These are phyloP conservation scores for Zosterops pallidus DNA, from an alignment of 2,113 vertebrate species.

Conservation along the genomic window DNA sequence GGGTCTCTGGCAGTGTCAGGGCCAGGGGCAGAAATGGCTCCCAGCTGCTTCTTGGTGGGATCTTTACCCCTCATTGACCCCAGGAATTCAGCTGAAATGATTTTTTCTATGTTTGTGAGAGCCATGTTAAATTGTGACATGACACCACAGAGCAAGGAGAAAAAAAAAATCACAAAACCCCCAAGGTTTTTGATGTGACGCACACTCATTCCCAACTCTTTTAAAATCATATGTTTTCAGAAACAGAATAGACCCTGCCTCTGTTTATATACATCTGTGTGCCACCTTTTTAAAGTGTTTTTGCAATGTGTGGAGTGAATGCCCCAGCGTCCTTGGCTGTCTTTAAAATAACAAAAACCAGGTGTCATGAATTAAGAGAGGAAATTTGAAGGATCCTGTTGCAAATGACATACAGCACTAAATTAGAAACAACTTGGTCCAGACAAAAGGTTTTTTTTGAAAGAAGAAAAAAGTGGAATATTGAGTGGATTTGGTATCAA, in stretches of 20 bases:
- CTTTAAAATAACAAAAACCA: constrained; percentile 70
- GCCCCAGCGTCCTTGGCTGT: constrained; percentile 31
- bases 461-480: background rate
- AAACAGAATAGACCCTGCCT: background rate
- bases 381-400: constrained; percentile 65
- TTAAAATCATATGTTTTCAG: background rate
- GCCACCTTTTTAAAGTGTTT: constrained; percentile 59
- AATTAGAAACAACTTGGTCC: constrained; percentile 73
- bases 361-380: constrained; percentile 67
- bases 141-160: background rate
- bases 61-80: background rate
- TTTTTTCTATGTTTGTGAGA: background rate
- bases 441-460: constrained; percentile 39
- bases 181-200: background rate
- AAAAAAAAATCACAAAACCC: fast-evolving
- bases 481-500: background rate
- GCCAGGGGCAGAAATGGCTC: constrained; percentile 21
- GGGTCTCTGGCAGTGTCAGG: background rate
- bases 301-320: constrained; percentile 59
- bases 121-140: background rate
- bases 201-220: background rate
- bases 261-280: background rate
- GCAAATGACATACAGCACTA: constrained; percentile 64
- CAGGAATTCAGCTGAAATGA: background rate
- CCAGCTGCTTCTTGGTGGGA: constrained; percentile 42